Evolutionary conservation across 2,797 vertebrate genomes (phyloP).

Genomic region (Podarcis lilfordi): DNA sequence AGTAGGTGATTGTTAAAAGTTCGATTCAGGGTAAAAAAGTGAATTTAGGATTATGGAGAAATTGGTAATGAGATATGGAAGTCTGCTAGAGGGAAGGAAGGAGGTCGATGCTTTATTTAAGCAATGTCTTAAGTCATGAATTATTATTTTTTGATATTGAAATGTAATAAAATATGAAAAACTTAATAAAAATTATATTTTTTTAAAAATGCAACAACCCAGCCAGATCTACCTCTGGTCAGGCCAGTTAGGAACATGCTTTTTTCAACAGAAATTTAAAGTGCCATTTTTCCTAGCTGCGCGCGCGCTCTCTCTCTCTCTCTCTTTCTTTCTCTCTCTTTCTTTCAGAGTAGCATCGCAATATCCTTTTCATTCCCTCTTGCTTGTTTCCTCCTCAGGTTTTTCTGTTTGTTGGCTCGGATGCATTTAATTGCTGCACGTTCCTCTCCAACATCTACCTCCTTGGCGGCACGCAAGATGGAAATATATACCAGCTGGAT

Average conservation of each 20-base stretch:
- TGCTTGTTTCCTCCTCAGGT: conserved; percentile 63
- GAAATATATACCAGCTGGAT: conserved; percentile 82
- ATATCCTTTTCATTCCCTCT: conserved; percentile 23
- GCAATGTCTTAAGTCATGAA: too few species aligned
- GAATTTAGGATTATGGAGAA: too few species aligned
- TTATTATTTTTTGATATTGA: too few species aligned
- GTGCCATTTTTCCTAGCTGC: background rate
- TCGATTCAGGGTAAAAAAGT: too few species aligned
- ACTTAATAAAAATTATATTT: too few species aligned
- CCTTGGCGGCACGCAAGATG: conserved; percentile 81
- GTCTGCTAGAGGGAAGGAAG: too few species aligned
- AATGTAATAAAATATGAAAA: too few species aligned
- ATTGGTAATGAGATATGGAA: too few species aligned
- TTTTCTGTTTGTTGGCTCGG: conserved; percentile 79
- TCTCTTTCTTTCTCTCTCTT: background rate
- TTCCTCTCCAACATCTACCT: conserved; percentile 80
- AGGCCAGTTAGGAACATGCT: background rate
- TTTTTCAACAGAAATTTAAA: background rate
- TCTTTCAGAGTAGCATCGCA: accelerated
- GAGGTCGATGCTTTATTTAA: too few species aligned
- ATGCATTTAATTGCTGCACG: conserved; percentile 82
- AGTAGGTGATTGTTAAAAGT: too few species aligned
- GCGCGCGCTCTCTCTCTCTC: background rate
- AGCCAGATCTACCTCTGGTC: background rate
- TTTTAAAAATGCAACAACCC: background rate